phyloP scores from a whole-genome alignment of 2,888 invertebrate genomes.

The Eudasyphora cyanicolor region DNA sequence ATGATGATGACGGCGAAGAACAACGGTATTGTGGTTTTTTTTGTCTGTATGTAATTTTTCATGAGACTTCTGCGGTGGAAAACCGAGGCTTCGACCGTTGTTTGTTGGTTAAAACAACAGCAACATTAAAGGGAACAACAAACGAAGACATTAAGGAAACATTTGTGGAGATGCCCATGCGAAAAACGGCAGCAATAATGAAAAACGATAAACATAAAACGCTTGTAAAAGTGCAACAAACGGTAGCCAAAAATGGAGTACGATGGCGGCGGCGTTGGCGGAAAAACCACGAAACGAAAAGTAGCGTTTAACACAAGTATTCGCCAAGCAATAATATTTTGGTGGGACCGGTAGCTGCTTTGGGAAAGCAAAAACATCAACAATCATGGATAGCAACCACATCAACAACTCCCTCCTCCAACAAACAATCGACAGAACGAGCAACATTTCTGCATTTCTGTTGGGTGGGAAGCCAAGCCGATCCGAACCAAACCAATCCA shows the following conservation, averaged over 20 bases:
- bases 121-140: not conserved
- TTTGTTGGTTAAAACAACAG: not conserved
- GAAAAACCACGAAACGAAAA: not conserved
- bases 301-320: not conserved
- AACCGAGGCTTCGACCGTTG: not conserved
- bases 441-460: not conserved
- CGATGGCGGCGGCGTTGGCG: not conserved
- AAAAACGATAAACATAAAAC: too few species aligned
- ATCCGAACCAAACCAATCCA: not conserved
- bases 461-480: not conserved
- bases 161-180: constrained; percentile 8
- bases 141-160: not conserved
- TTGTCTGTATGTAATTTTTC: constrained; percentile 24
- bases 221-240: constrained; percentile 55
- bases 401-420: not conserved
- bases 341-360: not conserved
- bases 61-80: not conserved
- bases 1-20: constrained; percentile 5
- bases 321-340: not conserved
- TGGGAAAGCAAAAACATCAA: constrained; percentile 8
- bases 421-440: not conserved
- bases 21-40: constrained; percentile 45
- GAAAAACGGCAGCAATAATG: not conserved
- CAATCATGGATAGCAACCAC: not conserved
- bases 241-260: constrained; percentile 64